These are phyloP conservation scores for Galerucella pusilla DNA, from an alignment of 2,888 invertebrate species.

Conservation along the genomic window DNA sequence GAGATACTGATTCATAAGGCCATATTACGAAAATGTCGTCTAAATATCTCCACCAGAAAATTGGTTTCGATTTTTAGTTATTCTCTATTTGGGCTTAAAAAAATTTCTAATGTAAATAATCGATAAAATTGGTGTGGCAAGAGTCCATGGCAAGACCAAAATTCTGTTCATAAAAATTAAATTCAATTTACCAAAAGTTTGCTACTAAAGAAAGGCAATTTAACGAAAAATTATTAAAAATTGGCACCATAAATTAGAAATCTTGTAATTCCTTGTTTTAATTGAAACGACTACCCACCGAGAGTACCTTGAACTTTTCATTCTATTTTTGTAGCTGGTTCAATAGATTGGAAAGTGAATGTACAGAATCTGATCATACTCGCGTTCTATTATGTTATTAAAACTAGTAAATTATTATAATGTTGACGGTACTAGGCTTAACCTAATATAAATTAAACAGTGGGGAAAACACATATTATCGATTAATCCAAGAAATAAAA, in stretches of 20 bases:
- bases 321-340: constrained; percentile 41
- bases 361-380: constrained; percentile 37
- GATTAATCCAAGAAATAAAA: too few species aligned
- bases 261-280: constrained; percentile 34
- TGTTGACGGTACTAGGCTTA: neutral
- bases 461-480: too few species aligned
- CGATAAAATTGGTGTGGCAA: too few species aligned
- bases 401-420: neutral
- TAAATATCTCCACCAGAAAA: too few species aligned
- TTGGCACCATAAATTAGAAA: constrained; percentile 30
- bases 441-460: neutral
- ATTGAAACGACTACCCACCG: constrained; percentile 33
- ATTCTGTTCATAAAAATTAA: neutral
- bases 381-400: constrained; percentile 7
- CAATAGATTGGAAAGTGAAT: constrained; percentile 44
- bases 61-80: too few species aligned
- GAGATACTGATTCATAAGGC: too few species aligned
- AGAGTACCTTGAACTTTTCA: constrained; percentile 46
- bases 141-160: too few species aligned
- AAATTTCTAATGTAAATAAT: too few species aligned
- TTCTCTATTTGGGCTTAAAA: too few species aligned
- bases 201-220: neutral
- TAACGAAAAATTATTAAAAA: constrained; percentile 18
- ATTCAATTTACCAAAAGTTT: neutral
- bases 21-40: too few species aligned